These are phyloP conservation scores for Spialia ferax DNA, from an alignment of 2,888 invertebrate genomes.

Conservation along the genomic window DNA sequence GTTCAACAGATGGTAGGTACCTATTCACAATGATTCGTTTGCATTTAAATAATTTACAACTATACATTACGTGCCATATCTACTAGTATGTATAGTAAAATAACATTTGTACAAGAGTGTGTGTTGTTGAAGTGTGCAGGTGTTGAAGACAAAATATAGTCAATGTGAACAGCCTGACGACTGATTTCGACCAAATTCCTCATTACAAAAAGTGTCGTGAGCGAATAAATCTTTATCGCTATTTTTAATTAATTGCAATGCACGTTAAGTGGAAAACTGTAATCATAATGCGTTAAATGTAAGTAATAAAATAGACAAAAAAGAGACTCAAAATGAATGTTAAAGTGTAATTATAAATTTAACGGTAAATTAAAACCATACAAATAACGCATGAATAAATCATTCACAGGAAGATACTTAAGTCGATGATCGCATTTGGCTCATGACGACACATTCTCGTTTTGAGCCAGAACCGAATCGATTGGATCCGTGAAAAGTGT, in stretches of 20 bases:
- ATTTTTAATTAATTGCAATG: no score
- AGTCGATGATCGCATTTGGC: conserved; percentile 68
- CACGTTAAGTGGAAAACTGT: no score
- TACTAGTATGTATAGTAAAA: no score
- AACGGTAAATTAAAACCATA: conserved; percentile 5
- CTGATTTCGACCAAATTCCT: conserved; percentile 17
- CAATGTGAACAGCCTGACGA: conserved; percentile 15
- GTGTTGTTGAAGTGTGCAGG: conserved; percentile 10
- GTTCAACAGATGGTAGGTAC: conserved; percentile 51
- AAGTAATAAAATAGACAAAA: neutral
- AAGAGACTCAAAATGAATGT: neutral
- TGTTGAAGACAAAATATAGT: conserved; percentile 30
- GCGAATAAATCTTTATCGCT: neutral
- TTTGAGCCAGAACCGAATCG: conserved; percentile 60
- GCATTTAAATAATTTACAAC: conserved; percentile 59
- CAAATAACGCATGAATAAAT: conserved; percentile 32
- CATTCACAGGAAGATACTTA: conserved; percentile 47
- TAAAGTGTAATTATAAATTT: neutral
- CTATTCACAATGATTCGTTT: conserved; percentile 51
- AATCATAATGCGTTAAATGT: neutral
- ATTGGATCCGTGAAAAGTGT: conserved; percentile 59
- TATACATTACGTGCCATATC: conserved; percentile 47
- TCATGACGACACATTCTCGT: conserved; percentile 58
- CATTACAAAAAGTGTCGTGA: conserved; percentile 34
- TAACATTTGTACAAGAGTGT: conserved; percentile 45